A percentile compares a stretch with the other conserved stretches of the same genome.
Conservation (phyloP, 2,888 invertebrate genomes). For the Eremobia ochroleuca region DNA sequence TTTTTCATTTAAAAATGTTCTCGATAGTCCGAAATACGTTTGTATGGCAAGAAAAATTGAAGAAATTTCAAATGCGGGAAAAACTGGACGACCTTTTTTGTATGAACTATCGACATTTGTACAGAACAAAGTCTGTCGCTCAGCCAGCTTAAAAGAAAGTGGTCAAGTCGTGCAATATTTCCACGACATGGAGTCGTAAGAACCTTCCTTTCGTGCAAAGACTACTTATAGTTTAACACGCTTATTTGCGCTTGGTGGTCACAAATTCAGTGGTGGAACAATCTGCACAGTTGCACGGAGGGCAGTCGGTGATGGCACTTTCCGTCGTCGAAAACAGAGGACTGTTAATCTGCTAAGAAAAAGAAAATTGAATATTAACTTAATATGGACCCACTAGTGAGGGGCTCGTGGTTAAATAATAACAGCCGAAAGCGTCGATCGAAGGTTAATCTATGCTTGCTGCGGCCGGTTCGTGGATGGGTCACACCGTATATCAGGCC, state of each 20-base stretch:
- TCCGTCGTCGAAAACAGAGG: too few relatives aligned
- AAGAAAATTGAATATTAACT: background rate
- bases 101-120: too few relatives aligned
- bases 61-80: too few relatives aligned
- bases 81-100: too few relatives aligned
- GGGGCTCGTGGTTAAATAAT: background rate
- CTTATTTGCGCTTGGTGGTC: background rate
- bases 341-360: background rate
- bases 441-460: background rate
- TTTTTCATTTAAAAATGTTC: too few relatives aligned
- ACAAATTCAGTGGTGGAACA: background rate
- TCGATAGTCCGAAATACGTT: too few relatives aligned
- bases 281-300: conserved; percentile 5
- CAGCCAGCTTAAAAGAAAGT: too few relatives aligned
- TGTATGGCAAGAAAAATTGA: too few relatives aligned
- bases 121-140: too few relatives aligned
- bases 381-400: background rate
- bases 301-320: fast-evolving
- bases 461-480: background rate
- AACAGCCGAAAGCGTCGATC: too few relatives aligned
- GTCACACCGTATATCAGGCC: background rate
- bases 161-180: background rate
- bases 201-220: background rate
- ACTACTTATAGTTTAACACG: background rate
- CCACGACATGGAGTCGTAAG: background rate